phyloP scores from a whole-genome alignment of 2,113 vertebrate genomes.

The Pelvicachromis taeniatus region DNA sequence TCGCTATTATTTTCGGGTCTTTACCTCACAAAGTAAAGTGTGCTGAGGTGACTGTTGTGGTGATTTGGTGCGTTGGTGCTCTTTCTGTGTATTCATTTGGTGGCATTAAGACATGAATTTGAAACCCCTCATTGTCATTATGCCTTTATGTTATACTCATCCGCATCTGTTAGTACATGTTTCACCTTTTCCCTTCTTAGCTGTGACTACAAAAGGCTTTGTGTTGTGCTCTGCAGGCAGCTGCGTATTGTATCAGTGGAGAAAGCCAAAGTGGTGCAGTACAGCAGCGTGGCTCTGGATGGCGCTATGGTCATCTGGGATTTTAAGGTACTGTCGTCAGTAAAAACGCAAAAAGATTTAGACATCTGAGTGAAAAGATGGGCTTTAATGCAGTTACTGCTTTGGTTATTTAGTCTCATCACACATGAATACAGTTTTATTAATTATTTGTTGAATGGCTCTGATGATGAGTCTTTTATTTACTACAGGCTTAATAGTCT shows the following conservation, averaged over 20 bases:
- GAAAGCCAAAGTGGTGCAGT: slow-evolving; percentile 61
- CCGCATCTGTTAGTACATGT: background rate
- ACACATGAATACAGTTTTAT: background rate
- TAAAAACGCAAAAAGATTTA: background rate
- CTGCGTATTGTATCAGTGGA: slow-evolving; percentile 59
- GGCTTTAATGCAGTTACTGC: too few species aligned
- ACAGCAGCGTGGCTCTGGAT: slow-evolving; percentile 75
- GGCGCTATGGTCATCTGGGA: slow-evolving; percentile 76
- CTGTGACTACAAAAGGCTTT: background rate
- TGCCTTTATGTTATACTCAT: background rate
- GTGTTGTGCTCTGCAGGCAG: slow-evolving; percentile 43
- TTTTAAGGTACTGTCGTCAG: slow-evolving; percentile 59
- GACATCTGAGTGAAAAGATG: background rate
- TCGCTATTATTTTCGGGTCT: background rate
- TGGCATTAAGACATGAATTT: background rate
- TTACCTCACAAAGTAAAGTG: background rate
- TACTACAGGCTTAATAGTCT: too few species aligned
- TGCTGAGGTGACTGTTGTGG: background rate
- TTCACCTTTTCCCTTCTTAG: background rate
- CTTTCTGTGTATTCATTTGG: too few species aligned
- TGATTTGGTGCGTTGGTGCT: too few species aligned
- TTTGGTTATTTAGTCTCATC: too few species aligned
- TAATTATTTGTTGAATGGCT: background rate
- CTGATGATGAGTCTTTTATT: background rate
- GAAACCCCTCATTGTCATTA: background rate